Evolutionary conservation across 1,140 invertebrate species (phyloP), one percentile per base, ranked within the genome.

Genomic region (Chrysopa pallens): DNA sequence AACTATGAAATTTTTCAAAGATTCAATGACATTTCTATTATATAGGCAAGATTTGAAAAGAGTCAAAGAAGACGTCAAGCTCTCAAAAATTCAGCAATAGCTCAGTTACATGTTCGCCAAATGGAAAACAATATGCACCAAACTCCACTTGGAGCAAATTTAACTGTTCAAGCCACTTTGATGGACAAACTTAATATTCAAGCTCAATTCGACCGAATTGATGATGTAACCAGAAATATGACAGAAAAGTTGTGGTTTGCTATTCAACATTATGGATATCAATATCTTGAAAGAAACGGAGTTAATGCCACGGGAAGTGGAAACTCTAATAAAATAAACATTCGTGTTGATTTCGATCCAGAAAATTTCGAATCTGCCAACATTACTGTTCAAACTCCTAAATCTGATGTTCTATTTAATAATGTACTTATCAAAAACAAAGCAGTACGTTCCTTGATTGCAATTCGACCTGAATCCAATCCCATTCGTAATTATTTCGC

Each of bases 101-200:
- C 57, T 15, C 54, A 68, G 29, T 43, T 64, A 45, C 78, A 74
- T 50, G 17, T 57, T 31, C 31, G 59, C 31, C 56, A 78, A 49
- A 68, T 69, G 50, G 51, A 64, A 36, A 41, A 64, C 44, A 66
- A 66, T 9, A 70, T 74, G 49, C 58, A 67, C 38, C 62, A 70
- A 45, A 57, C 69, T 27, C 52, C 54, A 6, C 58, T 62, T 43
- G 78, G 77, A 50, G 62, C 66, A 33, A 64, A 70, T 29, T 57
- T 67, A 40, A 69, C 67, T 9, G 43, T 59, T 4, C 47, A 52
- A 14, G 66, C 69, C 2, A 63, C 66, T 28, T 49, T 62, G 27
- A 55, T 69, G 4, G 65, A 80, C 49, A 48, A 57, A 39, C 48
- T 66, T n/a, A 59, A 60, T 31, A 47, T 65, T 7, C 49, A 57